These are phyloP conservation scores for Criorhina ranunculi DNA, from an alignment of 2,888 invertebrate species.

Conservation along the genomic window DNA sequence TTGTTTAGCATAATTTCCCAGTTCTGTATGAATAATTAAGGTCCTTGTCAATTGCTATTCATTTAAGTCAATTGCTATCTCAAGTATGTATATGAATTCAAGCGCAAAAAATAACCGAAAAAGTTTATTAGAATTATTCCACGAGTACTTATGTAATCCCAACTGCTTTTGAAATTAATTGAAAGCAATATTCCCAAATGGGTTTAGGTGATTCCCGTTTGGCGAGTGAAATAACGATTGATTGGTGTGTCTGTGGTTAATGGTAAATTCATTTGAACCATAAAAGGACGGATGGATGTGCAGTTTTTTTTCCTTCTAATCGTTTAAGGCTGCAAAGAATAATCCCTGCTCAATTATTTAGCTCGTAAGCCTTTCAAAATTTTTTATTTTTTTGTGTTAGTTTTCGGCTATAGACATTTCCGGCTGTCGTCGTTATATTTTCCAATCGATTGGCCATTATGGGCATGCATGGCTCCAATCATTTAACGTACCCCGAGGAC, in stretches of 20 bases:
- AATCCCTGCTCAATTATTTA: neutral
- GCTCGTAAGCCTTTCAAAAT: neutral
- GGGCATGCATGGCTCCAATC: slow-evolving; percentile 36
- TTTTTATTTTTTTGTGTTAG: slow-evolving; percentile 11
- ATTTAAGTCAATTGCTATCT: too few relatives aligned
- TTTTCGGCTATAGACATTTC: slow-evolving; percentile 46
- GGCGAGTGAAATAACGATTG: slow-evolving; percentile 16
- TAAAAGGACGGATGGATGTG: neutral
- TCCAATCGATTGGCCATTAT: slow-evolving; percentile 63
- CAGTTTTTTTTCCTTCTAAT: neutral
- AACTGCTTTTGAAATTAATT: slow-evolving; percentile 25
- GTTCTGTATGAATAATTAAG: too few relatives aligned
- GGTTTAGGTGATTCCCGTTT: neutral
- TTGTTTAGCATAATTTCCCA: too few relatives aligned
- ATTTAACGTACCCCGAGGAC: slow-evolving; percentile 22
- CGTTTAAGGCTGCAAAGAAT: neutral
- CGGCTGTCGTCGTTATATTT: slow-evolving; percentile 52
- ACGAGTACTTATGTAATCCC: too few relatives aligned
- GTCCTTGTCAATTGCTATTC: too few relatives aligned
- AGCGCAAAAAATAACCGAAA: too few relatives aligned
- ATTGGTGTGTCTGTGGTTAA: slow-evolving; percentile 42
- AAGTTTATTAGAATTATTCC: too few relatives aligned
- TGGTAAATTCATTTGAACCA: slow-evolving; percentile 32
- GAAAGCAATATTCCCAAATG: neutral
- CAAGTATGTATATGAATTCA: too few relatives aligned